Evolutionary conservation across 2,113 vertebrate genomes (phyloP), one percentile per base, ranked within the genome.

Genomic region (Dicrurus megarhynchus): DNA sequence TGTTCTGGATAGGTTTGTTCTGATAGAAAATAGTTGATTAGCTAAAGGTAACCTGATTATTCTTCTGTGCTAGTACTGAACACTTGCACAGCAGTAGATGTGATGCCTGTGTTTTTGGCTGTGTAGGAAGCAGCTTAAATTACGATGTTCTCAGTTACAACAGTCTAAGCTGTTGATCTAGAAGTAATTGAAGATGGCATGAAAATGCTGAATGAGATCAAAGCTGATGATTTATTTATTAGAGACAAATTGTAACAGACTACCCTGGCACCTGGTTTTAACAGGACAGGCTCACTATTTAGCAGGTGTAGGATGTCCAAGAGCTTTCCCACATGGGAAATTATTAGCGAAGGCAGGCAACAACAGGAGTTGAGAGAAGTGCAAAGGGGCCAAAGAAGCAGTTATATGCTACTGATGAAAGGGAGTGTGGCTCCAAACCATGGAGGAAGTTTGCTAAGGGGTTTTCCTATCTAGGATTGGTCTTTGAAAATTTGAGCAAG

Each of bases 111-210:
- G 10, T 11, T 73, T 77, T 55, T 33, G 61, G 16, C 24, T 44
- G 67, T 41, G 44, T 41, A 37, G 39, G 24, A 57, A 76, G 16
- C 53, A 46, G 21, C 22, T 82, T 55, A 55, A 84, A 60, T 81
- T 11, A 55, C 0, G 0, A 7, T 59, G 6, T 27, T 73, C 39
- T 81, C 19, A 14, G 22, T 81, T 59, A 32, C 44, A 77, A 8
- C 14, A 52, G 13, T 61, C 56, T 49, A 39, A 80, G 24, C 19
- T 61, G 19, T 67, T 84, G 42, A 52, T 71, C 28, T 61, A 63
- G 37, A 67, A 52, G 23, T 53, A 80, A 28, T 44, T 80, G 53
- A 84, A 81, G 13, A 53, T 41, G 56, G 32, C 53, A 35, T 13
- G 6, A 80, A 80, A 80, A 73, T 35, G 14, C 30, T 63, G n/a